Conservation (phyloP, 2,888 invertebrate genomes). For the Ypsolopha sequella region DNA sequence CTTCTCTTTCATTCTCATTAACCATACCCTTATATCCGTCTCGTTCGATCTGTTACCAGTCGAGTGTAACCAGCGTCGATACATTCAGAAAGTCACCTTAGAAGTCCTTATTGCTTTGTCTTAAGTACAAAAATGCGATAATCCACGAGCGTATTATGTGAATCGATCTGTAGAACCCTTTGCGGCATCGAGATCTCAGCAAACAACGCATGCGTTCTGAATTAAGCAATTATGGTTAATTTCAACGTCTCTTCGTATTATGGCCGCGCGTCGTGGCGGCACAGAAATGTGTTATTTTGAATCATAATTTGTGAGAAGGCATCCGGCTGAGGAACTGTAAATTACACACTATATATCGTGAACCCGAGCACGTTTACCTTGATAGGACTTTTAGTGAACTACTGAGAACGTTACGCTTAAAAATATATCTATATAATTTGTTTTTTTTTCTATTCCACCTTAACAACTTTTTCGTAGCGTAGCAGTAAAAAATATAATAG, state of each 20-base stretch:
- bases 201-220: slow-evolving; percentile 53
- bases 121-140: too few species aligned
- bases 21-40: background rate
- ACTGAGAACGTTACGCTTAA: slow-evolving; percentile 23
- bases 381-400: slow-evolving; percentile 26
- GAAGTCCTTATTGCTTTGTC: too few species aligned
- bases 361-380: slow-evolving; percentile 35
- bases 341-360: slow-evolving; percentile 47
- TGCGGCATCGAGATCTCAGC: slow-evolving; percentile 41
- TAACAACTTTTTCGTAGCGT: background rate
- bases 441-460: slow-evolving; percentile 1
- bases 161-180: slow-evolving; percentile 21
- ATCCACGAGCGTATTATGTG: too few species aligned
- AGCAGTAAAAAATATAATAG: background rate
- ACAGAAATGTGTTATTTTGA: slow-evolving; percentile 65
- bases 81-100: too few species aligned
- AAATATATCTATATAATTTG: slow-evolving; percentile 1
- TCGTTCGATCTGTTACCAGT: slow-evolving; percentile 4
- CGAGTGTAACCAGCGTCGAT: background rate
- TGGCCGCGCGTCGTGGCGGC: slow-evolving; percentile 47
- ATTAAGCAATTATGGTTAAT: slow-evolving; percentile 72
- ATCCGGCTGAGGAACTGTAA: slow-evolving; percentile 66
- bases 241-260: slow-evolving; percentile 59
- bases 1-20: slow-evolving; percentile 25
- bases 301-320: slow-evolving; percentile 69